Evolutionary conservation across 2,888 invertebrate species (phyloP), one percentile per base, ranked within the genome.

Genomic region (Thereva nobilitata): DNA sequence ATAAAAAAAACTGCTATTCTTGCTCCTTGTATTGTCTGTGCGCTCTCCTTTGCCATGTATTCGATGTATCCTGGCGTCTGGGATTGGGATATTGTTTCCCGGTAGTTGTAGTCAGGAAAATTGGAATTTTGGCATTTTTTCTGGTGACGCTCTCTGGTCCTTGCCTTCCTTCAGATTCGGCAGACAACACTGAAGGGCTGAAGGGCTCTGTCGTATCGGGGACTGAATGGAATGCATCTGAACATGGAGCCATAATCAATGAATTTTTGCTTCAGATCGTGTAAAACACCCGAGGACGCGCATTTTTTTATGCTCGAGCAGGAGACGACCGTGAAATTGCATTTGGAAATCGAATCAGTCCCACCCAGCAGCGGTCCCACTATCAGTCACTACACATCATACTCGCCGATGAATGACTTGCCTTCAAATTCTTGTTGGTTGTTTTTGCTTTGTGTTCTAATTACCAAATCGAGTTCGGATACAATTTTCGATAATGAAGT

Each of bases 301-400:
- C 61, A 61, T 49, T 61, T 61, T 61, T 61, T 61, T 61, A 61
- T 61, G 61, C 61, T 61, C 50, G 52, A 44, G 53, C 64, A 64
- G 50, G 53, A 64, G 64, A 64, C 64, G 64, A 64, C 64, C 64
- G 53, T 64, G 64, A 64, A 64, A 64, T 64, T 64, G 53, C 64
- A 64, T 64, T 64, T 52, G 52, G 64, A 64, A 64, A 64, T 64
- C 53, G 64, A 64, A 64, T 64, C 52, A 53, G 64, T 53, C 64
- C 42, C 50, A 53, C 42, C 9, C 9, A 42, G 9, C 7, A 8
- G 42, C 9, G 7, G 7, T 42, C 42, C 42, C 23, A 23, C 23
- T 23, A 23, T 23, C 23, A 23, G 61, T 50, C 50, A 61, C 50
- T 50, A 40, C 23, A 50, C 34, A 50, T 49, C 41, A 40, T 61